These are phyloP conservation scores for Arothron firmamentum DNA, from an alignment of 2,113 vertebrate genomes.

Conservation along the genomic window DNA sequence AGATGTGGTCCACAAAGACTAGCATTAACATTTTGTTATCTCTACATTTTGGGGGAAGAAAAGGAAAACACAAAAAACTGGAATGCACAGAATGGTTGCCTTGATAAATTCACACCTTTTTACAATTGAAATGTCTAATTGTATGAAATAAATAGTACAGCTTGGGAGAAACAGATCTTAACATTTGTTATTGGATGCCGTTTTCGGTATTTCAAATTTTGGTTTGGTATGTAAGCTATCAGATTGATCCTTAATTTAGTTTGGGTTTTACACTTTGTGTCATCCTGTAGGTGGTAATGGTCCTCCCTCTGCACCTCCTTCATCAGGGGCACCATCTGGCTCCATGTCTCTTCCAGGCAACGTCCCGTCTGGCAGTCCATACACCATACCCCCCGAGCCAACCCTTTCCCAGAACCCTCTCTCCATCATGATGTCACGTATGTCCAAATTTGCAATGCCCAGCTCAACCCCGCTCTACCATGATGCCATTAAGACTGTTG, in stretches of 20 bases:
- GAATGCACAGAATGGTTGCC: too few relatives aligned
- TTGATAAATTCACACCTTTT: too few relatives aligned
- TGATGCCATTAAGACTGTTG: slow-evolving; percentile 98
- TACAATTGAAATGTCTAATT: too few relatives aligned
- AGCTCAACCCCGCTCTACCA: slow-evolving; percentile 98
- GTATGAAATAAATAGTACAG: too few relatives aligned
- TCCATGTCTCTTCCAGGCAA: slow-evolving; percentile 71
- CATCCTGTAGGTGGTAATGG: slow-evolving; percentile 84
- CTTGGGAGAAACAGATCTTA: too few relatives aligned
- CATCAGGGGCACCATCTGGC: slow-evolving; percentile 79
- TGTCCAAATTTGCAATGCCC: slow-evolving; percentile 99
- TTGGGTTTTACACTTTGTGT: not conserved
- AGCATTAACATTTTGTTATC: too few relatives aligned
- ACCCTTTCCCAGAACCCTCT: slow-evolving; percentile 98
- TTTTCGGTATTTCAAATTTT: too few relatives aligned
- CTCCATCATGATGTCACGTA: slow-evolving; percentile 99
- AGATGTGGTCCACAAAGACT: too few relatives aligned
- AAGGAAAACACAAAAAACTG: not conserved
- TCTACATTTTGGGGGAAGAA: too few relatives aligned
- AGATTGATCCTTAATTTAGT: too few relatives aligned
- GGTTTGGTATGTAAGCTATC: too few relatives aligned
- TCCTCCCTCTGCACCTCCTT: slow-evolving; percentile 82
- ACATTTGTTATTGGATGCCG: too few relatives aligned
- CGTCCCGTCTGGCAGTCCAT: slow-evolving; percentile 93
- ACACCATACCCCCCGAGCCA: slow-evolving; percentile 94